Evolutionary conservation across 1,140 invertebrate genomes (phyloP).

Genomic region (Cherax destructor): DNA sequence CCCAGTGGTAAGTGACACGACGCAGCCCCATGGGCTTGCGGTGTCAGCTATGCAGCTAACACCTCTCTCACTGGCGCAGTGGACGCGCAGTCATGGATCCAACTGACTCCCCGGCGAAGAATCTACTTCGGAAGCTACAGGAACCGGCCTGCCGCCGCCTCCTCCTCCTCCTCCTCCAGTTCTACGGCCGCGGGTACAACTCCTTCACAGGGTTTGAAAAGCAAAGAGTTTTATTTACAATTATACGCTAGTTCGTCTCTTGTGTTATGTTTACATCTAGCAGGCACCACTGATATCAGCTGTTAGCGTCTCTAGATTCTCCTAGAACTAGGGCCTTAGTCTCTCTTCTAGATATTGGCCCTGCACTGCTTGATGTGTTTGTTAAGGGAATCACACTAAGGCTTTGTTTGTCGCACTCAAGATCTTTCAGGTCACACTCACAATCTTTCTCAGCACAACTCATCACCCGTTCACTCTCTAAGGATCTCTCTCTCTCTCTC

Average conservation of each 20-base stretch:
- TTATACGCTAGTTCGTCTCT: constrained; percentile 49
- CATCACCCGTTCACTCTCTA: no score
- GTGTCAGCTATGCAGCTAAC: not conserved
- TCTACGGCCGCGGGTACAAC: not conserved
- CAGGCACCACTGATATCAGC: constrained; percentile 6
- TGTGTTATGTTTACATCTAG: constrained; percentile 11
- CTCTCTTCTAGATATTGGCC: constrained; percentile 30
- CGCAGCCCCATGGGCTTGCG: not conserved
- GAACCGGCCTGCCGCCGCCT: not conserved
- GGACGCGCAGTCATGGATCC: constrained; percentile 63
- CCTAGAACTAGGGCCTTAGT: constrained; percentile 28
- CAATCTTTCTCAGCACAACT: no score
- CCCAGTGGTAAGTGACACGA: not conserved
- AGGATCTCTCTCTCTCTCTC: no score
- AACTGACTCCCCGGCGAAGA: constrained; percentile 47
- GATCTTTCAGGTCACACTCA: not conserved
- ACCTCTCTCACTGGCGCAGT: constrained; percentile 37
- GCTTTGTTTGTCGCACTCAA: constrained; percentile 27
- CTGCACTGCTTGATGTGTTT: constrained; percentile 58
- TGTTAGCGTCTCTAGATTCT: constrained; percentile 46
- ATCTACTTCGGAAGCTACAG: constrained; percentile 40
- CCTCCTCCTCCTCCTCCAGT: constrained; percentile 2
- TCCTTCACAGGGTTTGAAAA: constrained; percentile 45
- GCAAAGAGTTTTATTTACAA: not conserved
- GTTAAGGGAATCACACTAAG: constrained; percentile 25